Conservation (phyloP, 2,113 vertebrate species). For the Monarcha castaneiventris region DNA sequence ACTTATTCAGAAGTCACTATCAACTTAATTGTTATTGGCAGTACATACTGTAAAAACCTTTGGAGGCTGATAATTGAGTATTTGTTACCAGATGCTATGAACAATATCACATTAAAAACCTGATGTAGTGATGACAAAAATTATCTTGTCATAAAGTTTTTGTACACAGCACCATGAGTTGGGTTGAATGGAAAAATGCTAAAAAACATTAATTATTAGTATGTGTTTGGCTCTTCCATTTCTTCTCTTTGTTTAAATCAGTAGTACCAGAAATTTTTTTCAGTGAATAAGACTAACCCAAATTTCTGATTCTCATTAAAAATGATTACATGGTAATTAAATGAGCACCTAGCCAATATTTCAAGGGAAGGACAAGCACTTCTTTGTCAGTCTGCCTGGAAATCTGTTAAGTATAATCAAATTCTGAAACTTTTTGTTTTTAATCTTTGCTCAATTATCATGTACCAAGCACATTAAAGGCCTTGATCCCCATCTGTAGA, state of each 20-base stretch:
- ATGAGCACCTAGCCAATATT: background rate
- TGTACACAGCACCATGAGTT: background rate
- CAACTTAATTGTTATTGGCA: slow-evolving; percentile 3
- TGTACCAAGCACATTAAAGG: rapidly evolving
- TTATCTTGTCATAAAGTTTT: background rate
- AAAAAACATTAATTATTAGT: background rate
- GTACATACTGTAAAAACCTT: background rate
- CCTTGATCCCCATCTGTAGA: background rate
- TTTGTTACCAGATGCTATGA: background rate
- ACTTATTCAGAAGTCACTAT: background rate
- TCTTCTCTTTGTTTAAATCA: background rate
- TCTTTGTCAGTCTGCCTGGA: background rate
- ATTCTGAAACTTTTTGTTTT: background rate
- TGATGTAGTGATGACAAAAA: background rate
- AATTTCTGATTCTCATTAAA: background rate
- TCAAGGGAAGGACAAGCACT: background rate
- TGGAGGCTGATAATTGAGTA: background rate
- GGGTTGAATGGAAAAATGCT: background rate
- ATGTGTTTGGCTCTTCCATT: background rate
- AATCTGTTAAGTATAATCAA: background rate
- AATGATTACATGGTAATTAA: background rate
- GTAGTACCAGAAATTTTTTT: background rate
- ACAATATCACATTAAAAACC: background rate
- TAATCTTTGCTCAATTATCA: background rate
- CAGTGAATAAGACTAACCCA: background rate